phyloP scores from a whole-genome alignment of 1,140 invertebrate species.

The Euura lappo region DNA sequence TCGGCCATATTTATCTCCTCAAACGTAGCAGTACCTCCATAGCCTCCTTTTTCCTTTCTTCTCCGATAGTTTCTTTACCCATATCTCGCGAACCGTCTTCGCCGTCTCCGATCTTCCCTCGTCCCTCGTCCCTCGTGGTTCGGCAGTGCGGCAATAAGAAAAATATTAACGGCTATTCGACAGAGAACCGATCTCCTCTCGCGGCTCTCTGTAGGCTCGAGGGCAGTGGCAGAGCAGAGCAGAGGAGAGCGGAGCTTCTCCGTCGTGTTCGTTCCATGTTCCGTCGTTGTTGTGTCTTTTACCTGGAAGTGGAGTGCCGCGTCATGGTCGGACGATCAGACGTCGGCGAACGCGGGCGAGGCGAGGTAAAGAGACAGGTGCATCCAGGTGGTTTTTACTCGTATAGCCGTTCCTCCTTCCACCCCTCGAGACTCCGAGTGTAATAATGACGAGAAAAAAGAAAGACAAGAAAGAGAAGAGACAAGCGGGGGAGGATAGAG shows the following conservation, averaged over 20 bases:
- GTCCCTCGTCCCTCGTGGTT: background rate
- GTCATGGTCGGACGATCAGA: conserved; percentile 43
- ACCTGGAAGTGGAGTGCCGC: conserved; percentile 34
- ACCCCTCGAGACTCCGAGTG: background rate
- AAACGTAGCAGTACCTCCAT: too few relatives aligned
- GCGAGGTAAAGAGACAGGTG: conserved; percentile 46
- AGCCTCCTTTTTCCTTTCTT: too few relatives aligned
- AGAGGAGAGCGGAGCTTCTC: background rate
- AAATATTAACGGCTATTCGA: background rate
- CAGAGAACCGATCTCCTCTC: background rate
- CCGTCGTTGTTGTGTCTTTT: conserved; percentile 24
- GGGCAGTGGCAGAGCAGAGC: too few relatives aligned
- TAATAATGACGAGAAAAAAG: too few relatives aligned
- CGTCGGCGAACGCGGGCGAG: conserved; percentile 5
- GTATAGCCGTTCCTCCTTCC: background rate
- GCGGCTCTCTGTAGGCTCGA: too few relatives aligned
- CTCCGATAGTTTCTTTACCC: too few relatives aligned
- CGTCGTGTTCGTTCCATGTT: background rate
- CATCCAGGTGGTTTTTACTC: conserved; percentile 36
- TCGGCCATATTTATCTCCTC: too few relatives aligned
- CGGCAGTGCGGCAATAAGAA: background rate
- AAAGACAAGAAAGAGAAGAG: too few relatives aligned
- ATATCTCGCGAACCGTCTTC: too few relatives aligned
- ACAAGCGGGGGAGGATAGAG: too few relatives aligned
- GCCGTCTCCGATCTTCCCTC: background rate